Base-by-base conservation (phyloP, 2,113 vertebrate genomes). In the Gymnobelideus leadbeateri region DNA sequence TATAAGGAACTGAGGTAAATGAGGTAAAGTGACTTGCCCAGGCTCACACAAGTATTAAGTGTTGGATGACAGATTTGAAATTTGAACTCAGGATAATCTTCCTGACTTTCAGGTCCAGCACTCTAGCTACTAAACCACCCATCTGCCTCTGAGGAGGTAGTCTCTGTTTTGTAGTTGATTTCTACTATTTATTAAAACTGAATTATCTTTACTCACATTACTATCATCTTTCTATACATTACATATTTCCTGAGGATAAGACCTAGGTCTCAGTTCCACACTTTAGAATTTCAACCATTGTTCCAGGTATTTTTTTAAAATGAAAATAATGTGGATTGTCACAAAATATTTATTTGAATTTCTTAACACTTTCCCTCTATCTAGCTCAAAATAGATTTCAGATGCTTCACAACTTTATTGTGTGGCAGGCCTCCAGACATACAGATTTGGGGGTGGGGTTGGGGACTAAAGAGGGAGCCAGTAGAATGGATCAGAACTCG, bases 331-430 rank as follows among this genome's bases (percentile, higher is more conserved):
- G 26, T 68, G 61, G 12, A 68, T 68, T 68, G 31, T 68, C 61
- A 37, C 28, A 37, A 68, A 89, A 96, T 52, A 90, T 21, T 93
- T 94, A 93, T 95, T 96, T 94, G 91, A 96, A 43, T 89, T 94
- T 50, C 28, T 14, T 54, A 84, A 9, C 90, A 90, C 26, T 47
- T 90, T 92, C 68, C n/a, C n/a, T 95, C 91, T 84, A 51, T 5
- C 3, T 94, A 92, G 93, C 54, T 93, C 50, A 94, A 84, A 93
- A 90, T 91, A 61, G 47, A 47, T 92, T 93, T 92, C 31, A 0
- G 89, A 50, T 97, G 92, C 96, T 97, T 97, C 93, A 96, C 93
- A 98, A 89, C 21, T 93, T 93, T 97, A 50, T n/a, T 94, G 19
- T 91, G 55, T 96, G 55, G 92, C 91, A 95, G 94, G 91, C 94